Evolutionary conservation across 2,113 vertebrate species (phyloP).

Genomic region (Thalassarche chlororhynchos): DNA sequence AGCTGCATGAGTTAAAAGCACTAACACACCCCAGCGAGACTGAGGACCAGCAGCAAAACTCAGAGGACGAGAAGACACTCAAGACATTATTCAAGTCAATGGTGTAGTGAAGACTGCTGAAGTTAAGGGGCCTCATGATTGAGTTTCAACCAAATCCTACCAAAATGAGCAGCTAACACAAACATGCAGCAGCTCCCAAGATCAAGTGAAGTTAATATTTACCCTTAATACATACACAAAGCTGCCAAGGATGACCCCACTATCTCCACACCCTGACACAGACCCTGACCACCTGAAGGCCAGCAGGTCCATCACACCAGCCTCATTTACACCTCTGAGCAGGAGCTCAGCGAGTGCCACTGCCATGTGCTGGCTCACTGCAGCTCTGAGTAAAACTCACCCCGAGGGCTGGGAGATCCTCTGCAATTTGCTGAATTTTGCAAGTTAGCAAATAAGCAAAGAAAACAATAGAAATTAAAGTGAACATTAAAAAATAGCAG

Average conservation of each 20-base stretch:
- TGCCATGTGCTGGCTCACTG: not conserved
- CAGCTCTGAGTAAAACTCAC: not conserved
- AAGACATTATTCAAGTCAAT: not conserved
- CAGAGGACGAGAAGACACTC: not conserved
- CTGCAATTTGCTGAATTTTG: not conserved
- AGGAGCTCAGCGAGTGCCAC: not conserved
- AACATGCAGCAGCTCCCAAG: not conserved
- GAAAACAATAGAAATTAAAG: conserved; percentile 49
- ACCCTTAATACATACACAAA: not conserved
- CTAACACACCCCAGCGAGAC: rapidly evolving
- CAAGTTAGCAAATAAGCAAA: conserved; percentile 23
- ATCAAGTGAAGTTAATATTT: not conserved
- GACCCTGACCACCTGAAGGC: not conserved
- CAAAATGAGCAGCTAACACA: not conserved
- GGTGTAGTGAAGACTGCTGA: not conserved
- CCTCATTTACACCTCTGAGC: rapidly evolving
- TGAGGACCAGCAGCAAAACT: not conserved
- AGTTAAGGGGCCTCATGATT: not conserved
- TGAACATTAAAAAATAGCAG: not conserved
- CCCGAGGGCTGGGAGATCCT: conserved; percentile 5
- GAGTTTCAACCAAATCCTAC: not conserved
- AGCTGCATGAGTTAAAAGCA: not conserved
- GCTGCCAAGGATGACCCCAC: not conserved
- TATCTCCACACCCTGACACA: not conserved
- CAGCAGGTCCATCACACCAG: not conserved